phyloP scores from a whole-genome alignment of 2,113 vertebrate genomes.

The human (Homo sapiens) region DNA sequence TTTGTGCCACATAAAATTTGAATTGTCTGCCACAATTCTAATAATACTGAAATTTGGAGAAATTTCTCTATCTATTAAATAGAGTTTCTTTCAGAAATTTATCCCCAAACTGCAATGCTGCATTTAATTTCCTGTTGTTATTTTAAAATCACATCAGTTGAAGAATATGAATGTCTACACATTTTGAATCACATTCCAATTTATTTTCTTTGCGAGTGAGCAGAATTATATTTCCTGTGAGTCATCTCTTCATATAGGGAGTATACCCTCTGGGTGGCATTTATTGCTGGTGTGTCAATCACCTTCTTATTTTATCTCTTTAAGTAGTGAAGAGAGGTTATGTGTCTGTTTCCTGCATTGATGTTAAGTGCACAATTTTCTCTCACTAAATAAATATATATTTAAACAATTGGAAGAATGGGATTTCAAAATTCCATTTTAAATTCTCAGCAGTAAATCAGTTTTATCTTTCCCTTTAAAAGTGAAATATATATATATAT shows the following conservation, averaged over 20 bases:
- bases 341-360: not conserved
- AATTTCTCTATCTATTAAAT: not conserved
- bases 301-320: slow-evolving; percentile 40
- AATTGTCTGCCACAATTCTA: slow-evolving; percentile 7
- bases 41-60: slow-evolving; percentile 29
- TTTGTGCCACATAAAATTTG: slow-evolving; percentile 37
- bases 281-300: slow-evolving; percentile 24
- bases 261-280: not conserved
- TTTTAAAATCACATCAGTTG: not conserved
- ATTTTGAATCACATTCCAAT: not conserved
- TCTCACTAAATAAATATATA: slow-evolving; percentile 57
- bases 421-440: not conserved
- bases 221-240: not conserved
- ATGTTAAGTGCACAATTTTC: slow-evolving; percentile 47
- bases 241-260: not conserved
- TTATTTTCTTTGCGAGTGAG: slow-evolving; percentile 53
- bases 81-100: not conserved
- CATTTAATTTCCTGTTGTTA: slow-evolving; percentile 9
- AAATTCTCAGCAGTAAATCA: not conserved
- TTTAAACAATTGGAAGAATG: slow-evolving; percentile 55
- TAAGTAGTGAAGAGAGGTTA: slow-evolving; percentile 12
- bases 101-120: not conserved
- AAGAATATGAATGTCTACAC: not conserved
- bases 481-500: not conserved
- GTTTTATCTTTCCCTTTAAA: not conserved